Conservation (phyloP, 2,797 vertebrate genomes). For the Microhierax caerulescens region DNA sequence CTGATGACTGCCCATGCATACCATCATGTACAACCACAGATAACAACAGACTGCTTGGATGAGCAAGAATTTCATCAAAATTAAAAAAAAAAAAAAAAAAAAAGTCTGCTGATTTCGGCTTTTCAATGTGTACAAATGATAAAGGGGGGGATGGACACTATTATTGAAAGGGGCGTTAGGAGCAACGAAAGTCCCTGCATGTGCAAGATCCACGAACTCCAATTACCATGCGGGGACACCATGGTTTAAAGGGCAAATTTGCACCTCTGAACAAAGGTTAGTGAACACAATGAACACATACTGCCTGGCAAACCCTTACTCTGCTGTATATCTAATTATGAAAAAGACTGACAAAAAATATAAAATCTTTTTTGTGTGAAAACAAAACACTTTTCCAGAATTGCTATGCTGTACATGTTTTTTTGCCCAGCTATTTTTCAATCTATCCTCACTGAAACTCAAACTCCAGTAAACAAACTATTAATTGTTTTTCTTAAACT, state of each 20-base stretch:
- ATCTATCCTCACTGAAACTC: background rate
- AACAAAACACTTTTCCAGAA: background rate
- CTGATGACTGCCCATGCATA: background rate
- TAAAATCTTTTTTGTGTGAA: background rate
- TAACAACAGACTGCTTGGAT: background rate
- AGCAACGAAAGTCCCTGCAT: rapidly evolving
- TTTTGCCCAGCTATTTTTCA: background rate
- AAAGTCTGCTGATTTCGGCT: background rate
- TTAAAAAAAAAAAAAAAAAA: background rate
- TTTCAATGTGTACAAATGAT: background rate
- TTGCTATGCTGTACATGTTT: rapidly evolving
- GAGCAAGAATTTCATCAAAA: background rate
- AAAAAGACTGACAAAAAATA: background rate
- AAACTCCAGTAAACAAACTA: background rate
- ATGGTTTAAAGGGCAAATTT: background rate
- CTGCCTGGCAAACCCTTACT: background rate
- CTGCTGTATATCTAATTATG: background rate
- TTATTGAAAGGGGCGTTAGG: background rate
- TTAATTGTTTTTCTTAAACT: background rate
- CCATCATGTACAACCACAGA: background rate
- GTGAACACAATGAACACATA: background rate
- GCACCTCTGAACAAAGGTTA: background rate
- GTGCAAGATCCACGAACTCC: background rate
- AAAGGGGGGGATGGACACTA: background rate
- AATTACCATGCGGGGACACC: background rate